Base-by-base conservation (phyloP, 2,113 vertebrate species). In the Sphyrna mokarran region DNA sequence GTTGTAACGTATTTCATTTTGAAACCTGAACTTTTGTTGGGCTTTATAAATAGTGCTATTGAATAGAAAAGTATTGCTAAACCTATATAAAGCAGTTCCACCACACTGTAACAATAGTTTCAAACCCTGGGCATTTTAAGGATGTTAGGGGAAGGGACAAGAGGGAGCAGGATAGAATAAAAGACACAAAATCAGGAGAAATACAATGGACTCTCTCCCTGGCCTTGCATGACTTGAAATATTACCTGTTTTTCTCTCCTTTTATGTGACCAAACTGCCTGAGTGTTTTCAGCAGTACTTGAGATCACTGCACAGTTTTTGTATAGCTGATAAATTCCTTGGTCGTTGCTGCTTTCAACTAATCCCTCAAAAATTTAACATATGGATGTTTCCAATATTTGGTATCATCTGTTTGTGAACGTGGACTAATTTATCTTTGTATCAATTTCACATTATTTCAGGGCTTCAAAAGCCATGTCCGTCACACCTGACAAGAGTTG, bases 391-490 rank as follows among this genome's bases (percentile, higher is more conserved):
- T 14, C 86, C 48, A 29, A 14, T 91, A 58, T 54, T n/a, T 91
- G 23, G 29, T 91, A 58, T 33, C 87, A 16, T 26, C 87, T 61
- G 87, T 16, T 33, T 91, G 29, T 61, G 29, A 91, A 91, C 63
- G 87, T 91, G 87, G 13, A 58, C 54, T 63, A 33, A 90, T 90
- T 90, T 90, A 63, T 91, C 58, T 91, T 63, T 91, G 87, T 58
- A 63, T 91, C 87, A 91, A 91, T 91, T 91, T 91, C 87, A 91
- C 33, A n/a, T 63, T 91, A 91, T 91, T 91, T 91, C 87, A 91
- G 63, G 87, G 29, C 87, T 63, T 91, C 87, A 91, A 18, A 63
- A 91, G 18, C 26, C 54, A 91, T 37, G 54, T 91, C 87, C 14
- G 26, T 63, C 87, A 63, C 58, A 61, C 58, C 16, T 91, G 54